Evolutionary conservation across 2,888 invertebrate species (phyloP).

Genomic region (Corythucha ciliata): DNA sequence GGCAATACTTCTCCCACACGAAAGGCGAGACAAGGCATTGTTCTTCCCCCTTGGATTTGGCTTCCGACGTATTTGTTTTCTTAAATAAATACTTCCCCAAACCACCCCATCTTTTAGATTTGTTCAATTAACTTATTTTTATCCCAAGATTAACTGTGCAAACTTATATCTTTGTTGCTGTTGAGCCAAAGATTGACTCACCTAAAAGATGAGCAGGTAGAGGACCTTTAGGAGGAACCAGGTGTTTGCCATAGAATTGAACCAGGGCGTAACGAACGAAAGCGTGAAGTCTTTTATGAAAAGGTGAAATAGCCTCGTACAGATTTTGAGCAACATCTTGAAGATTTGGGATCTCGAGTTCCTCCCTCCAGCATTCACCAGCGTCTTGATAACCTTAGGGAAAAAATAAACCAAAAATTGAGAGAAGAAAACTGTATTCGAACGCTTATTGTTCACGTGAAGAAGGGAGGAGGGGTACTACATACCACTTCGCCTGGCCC

Average conservation of each 20-base stretch:
- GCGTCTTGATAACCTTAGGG: slow-evolving; percentile 39
- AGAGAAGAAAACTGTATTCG: neutral
- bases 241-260: slow-evolving; percentile 42
- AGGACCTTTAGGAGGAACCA: slow-evolving; percentile 40
- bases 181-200: too few relatives aligned
- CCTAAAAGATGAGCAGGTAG: slow-evolving; percentile 44
- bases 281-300: slow-evolving; percentile 47
- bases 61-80: too few relatives aligned
- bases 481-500: slow-evolving; percentile 41
- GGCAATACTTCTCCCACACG: slow-evolving; percentile 14
- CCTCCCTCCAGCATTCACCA: slow-evolving; percentile 42
- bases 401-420: neutral
- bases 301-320: slow-evolving; percentile 40
- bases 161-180: too few relatives aligned
- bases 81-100: neutral
- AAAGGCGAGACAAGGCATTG: too few relatives aligned
- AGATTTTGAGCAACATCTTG: slow-evolving; percentile 42
- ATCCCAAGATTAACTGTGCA: too few relatives aligned
- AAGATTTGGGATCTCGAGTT: slow-evolving; percentile 44
- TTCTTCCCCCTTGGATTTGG: too few relatives aligned
- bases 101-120: neutral
- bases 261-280: slow-evolving; percentile 45
- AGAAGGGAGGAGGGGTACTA: neutral
- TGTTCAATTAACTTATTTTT: too few relatives aligned
- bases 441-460: neutral